A percentile compares a stretch with the other conserved stretches of the same genome.
Evolutionary conservation across 23 tunicate genomes (phyloP).

Genomic region (Ascidia mentula): DNA sequence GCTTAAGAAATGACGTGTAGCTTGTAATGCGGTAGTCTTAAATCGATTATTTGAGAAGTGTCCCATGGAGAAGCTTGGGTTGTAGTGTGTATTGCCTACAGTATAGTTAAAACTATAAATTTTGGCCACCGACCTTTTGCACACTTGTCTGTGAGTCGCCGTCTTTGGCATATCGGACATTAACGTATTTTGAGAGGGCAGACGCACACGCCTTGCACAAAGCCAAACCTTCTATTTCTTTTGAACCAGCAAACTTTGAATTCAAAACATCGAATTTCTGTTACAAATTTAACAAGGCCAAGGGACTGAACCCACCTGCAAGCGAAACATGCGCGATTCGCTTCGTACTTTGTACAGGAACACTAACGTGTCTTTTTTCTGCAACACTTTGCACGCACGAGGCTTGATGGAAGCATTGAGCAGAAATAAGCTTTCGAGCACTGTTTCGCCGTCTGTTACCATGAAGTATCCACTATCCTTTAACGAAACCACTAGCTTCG

Average conservation of each 20-base stretch:
- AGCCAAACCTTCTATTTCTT: background rate
- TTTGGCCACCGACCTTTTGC: no score
- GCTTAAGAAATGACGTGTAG: no score
- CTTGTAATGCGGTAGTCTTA: no score
- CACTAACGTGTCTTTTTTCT: background rate
- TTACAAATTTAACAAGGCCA: no score
- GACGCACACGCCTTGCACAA: background rate
- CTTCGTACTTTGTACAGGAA: background rate
- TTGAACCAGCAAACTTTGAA: background rate
- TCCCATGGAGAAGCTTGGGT: no score
- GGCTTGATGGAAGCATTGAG: background rate
- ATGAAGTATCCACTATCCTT: background rate
- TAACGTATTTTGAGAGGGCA: background rate
- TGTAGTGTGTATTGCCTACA: no score
- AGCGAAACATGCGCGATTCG: background rate
- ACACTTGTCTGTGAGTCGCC: no score
- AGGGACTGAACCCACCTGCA: background rate
- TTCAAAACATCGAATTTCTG: no score
- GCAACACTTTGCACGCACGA: slow-evolving; percentile 1
- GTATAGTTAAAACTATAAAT: no score
- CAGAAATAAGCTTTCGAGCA: background rate
- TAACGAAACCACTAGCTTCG: background rate
- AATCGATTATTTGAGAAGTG: no score
- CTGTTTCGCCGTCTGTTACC: background rate
- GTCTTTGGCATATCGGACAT: background rate